These are phyloP conservation scores for Mustela lutreola DNA, from an alignment of 2,113 vertebrate species.

Conservation along the genomic window DNA sequence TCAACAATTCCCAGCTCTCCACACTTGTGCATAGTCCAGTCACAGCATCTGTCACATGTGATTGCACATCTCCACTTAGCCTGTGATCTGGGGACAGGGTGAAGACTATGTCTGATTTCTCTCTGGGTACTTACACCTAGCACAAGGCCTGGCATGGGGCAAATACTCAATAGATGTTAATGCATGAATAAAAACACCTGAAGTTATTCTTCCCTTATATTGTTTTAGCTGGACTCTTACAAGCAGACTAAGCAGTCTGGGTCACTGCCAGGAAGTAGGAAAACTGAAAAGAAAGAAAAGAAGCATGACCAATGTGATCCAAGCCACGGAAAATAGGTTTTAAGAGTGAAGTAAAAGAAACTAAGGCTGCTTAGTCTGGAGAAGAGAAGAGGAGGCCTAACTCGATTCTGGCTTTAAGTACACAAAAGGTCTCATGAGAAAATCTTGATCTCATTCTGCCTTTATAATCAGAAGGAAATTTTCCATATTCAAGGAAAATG, in stretches of 20 bases:
- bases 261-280: constrained; percentile 53
- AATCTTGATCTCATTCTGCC: constrained; percentile 69
- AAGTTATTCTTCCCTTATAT: constrained; percentile 54
- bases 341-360: constrained; percentile 66
- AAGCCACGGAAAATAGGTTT: constrained; percentile 70
- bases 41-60: not conserved
- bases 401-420: constrained; percentile 67
- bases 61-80: not conserved
- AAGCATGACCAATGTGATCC: constrained; percentile 74
- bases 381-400: constrained; percentile 65
- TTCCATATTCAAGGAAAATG: constrained; percentile 69
- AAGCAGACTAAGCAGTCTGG: constrained; percentile 56
- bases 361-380: constrained; percentile 31
- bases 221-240: constrained; percentile 55
- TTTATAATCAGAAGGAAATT: constrained; percentile 73
- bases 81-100: not conserved
- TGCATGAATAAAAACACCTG: constrained; percentile 46
- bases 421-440: constrained; percentile 73
- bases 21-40: not conserved
- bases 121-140: not conserved
- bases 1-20: constrained; percentile 46
- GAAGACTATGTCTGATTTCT: not conserved
- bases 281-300: constrained; percentile 66
- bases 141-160: not conserved
- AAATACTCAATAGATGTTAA: not conserved